These are phyloP conservation scores for Coenobita brevimanus DNA, from an alignment of 1,140 invertebrate genomes.

Conservation along the genomic window DNA sequence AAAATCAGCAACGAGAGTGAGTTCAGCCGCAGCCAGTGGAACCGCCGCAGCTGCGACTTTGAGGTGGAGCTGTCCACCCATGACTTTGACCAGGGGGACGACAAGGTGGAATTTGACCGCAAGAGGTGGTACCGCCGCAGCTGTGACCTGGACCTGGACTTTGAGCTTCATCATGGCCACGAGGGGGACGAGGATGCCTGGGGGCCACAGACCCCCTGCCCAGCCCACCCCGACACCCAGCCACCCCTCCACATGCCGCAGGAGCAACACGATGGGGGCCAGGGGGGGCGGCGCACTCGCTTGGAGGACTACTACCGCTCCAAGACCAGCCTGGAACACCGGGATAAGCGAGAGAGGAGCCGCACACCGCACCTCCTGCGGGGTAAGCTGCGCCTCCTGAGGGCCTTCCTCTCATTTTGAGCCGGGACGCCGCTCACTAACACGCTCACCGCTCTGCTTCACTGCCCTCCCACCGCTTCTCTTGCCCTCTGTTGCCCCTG, in stretches of 20 bases:
- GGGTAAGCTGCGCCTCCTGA: constrained; percentile 69
- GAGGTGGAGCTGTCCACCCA: constrained; percentile 48
- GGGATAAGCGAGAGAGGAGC: constrained; percentile 61
- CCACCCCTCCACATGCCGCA: neutral
- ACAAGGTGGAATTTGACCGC: constrained; percentile 50
- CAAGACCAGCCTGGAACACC: constrained; percentile 61
- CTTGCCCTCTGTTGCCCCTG: too few relatives aligned
- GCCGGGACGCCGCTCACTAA: neutral
- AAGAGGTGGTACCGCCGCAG: constrained; percentile 66
- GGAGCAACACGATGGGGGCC: constrained; percentile 3
- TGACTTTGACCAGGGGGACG: constrained; percentile 26
- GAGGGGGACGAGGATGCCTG: constrained; percentile 26
- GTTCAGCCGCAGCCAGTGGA: constrained; percentile 55
- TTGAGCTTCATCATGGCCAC: constrained; percentile 46
- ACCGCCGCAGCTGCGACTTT: constrained; percentile 67
- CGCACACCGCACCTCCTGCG: constrained; percentile 62
- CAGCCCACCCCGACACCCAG: neutral
- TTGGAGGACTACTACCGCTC: constrained; percentile 59
- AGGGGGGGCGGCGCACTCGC: constrained; percentile 32
- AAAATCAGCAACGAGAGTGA: constrained; percentile 53
- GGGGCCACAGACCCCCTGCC: neutral
- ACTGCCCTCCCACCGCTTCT: too few relatives aligned
- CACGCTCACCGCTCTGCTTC: too few relatives aligned
- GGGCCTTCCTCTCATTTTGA: constrained; percentile 68
- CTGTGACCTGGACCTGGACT: constrained; percentile 67